Conservation (phyloP, 2,113 vertebrate species). For the Lepisosteus oculatus region DNA sequence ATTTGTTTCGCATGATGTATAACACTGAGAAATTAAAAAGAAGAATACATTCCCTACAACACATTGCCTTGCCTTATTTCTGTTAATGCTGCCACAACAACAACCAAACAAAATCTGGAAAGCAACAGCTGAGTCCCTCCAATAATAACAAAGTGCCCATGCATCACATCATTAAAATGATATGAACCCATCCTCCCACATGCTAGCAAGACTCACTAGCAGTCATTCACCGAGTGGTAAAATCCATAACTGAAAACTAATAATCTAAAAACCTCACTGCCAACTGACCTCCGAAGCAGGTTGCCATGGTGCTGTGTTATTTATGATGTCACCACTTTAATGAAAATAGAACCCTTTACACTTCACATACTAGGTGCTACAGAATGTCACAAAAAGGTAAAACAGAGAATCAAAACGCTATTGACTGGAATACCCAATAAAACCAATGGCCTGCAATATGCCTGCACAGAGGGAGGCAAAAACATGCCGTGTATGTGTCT, state of each 20-base stretch:
- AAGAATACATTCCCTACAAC: neutral
- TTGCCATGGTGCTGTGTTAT: conserved; percentile 46
- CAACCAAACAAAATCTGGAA: neutral
- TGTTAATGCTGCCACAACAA: neutral
- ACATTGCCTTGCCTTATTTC: neutral
- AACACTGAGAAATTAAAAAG: neutral
- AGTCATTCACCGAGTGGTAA: neutral
- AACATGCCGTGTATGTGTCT: too few relatives aligned
- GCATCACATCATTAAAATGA: conserved; percentile 9
- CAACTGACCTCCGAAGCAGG: conserved; percentile 48
- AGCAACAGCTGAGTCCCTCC: neutral
- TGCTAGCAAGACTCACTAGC: neutral
- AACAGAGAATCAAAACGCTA: neutral
- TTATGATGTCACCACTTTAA: conserved; percentile 54
- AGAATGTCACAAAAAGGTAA: neutral
- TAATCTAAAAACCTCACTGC: neutral
- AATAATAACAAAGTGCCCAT: neutral
- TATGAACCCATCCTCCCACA: neutral
- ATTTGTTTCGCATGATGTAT: conserved; percentile 13
- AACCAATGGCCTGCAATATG: neutral
- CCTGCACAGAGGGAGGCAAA: neutral
- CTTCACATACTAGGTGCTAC: conserved; percentile 37
- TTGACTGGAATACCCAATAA: neutral
- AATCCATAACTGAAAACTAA: conserved; percentile 7
- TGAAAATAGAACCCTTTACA: conserved; percentile 51